Base-by-base conservation (phyloP, 2,888 invertebrate species). In the Incurvaria masculella region DNA sequence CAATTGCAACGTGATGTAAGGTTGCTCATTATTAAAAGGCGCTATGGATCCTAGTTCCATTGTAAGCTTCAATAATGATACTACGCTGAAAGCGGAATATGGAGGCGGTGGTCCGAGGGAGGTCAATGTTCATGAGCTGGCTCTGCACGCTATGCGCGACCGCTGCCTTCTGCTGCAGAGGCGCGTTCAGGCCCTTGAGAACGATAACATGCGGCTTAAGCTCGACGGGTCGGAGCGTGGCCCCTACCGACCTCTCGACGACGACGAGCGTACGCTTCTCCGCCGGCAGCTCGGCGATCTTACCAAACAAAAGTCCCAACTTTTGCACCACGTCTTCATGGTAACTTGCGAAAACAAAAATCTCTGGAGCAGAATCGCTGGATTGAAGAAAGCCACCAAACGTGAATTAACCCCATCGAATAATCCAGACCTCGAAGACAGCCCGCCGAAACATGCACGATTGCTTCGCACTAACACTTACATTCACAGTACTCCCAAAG, bases 311-410 rank as follows among this genome's bases (percentile, higher is more conserved):
- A 91, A 90, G 60, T 82, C 84, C 1, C 89, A 90, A 60, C 69
- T 92, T 0, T 81, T 85, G 57, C 88, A 89, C 62, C 89, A 89
- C 61, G 82, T 91, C 23, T 84, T 82, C 57, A 89, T 92, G 88
- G 89, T 92, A 10, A 87, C 90, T 2, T 82, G 83, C 57, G 92
- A 92, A 66, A 92, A 92, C 64, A 85, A 87, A 59, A 87, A 87
- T 54, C 68, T 92, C 40, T 92, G 92, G 92, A 84, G 80, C 49
- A 84, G 87, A 59, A 73, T 92, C 48, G 85, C 87, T 4, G 81
- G 82, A 14, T 52, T 73, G 21, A 76, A 69, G 47, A 61, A 61
- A 1, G 53, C 62, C 14, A 68, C 70, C 11, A 74, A 66, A 14
- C 21, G 46, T 26, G 51, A 52, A 44, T 14, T 33, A 11, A 14